These are phyloP conservation scores for Cryptomyrus ogoouensis DNA, from an alignment of 2,113 vertebrate genomes.

Conservation along the genomic window DNA sequence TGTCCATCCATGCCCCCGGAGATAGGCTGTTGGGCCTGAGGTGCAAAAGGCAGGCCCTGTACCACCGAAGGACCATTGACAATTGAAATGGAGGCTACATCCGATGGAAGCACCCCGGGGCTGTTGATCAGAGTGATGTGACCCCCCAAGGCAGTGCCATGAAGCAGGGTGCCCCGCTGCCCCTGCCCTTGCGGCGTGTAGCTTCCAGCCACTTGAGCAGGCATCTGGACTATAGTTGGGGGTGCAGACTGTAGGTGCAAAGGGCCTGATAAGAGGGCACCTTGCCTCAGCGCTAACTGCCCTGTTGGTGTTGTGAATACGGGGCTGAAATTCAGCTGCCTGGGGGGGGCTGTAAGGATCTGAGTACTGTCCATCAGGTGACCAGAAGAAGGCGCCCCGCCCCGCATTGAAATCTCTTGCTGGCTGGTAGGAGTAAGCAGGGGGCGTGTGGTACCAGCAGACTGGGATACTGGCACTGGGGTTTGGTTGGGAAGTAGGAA, in stretches of 20 bases:
- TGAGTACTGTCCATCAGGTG: conserved; percentile 60
- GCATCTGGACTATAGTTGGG: conserved; percentile 67
- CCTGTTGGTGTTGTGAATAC: conserved; percentile 61
- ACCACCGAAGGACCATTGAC: conserved; percentile 57
- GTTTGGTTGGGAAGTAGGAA: conserved; percentile 64
- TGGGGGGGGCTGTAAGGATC: conserved; percentile 59
- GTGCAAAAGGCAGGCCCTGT: conserved; percentile 54
- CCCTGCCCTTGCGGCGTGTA: conserved; percentile 53
- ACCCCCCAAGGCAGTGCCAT: conserved; percentile 22
- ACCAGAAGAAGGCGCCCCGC: conserved; percentile 43
- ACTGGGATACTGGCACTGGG: conserved; percentile 53
- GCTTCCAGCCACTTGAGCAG: conserved; percentile 58
- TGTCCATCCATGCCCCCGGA: conserved; percentile 41
- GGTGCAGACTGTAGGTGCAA: conserved; percentile 61
- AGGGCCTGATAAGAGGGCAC: conserved; percentile 59
- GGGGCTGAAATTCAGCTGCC: conserved; percentile 66
- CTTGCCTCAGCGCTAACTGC: conserved; percentile 62
- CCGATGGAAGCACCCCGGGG: conserved; percentile 46
- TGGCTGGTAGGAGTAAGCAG: conserved; percentile 47
- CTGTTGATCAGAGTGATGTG: conserved; percentile 56
- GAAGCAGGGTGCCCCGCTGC: conserved; percentile 41
- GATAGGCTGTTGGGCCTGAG: conserved; percentile 43
- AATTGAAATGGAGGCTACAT: conserved; percentile 61
- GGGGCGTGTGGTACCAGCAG: conserved; percentile 39
- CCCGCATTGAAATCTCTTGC: conserved; percentile 41